Evolutionary conservation across 2,113 vertebrate genomes (phyloP).

Genomic region (Columba janthina): DNA sequence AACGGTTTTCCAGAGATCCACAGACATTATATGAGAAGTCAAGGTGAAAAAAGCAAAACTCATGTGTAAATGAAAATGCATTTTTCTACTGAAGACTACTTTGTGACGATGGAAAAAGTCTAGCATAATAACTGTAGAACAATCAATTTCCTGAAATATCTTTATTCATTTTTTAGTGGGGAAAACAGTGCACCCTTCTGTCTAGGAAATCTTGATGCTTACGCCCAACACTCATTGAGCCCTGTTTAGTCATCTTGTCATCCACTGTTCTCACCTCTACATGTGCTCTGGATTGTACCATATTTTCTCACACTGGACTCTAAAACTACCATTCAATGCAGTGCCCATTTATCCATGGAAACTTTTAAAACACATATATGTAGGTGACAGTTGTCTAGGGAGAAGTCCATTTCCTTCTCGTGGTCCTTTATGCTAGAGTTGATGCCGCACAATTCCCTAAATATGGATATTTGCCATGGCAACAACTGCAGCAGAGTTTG

Average conservation of each 20-base stretch:
- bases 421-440: not conserved
- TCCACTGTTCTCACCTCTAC: not conserved
- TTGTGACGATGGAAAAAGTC: not conserved
- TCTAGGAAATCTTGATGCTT: not conserved
- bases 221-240: not conserved
- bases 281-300: not conserved
- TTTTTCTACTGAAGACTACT: not conserved
- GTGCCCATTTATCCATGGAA: not conserved
- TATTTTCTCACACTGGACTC: not conserved
- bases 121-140: not conserved
- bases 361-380: not conserved
- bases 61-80: not conserved
- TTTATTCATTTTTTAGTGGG: not conserved
- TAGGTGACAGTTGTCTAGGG: not conserved
- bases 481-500: conserved; percentile 42
- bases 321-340: not conserved
- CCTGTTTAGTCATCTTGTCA: not conserved
- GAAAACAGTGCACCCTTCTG: not conserved
- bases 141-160: not conserved
- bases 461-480: conserved; percentile 51
- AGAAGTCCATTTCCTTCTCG: not conserved
- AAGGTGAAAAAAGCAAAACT: not conserved
- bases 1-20: not conserved
- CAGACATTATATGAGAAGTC: not conserved
- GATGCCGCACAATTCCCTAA: conserved; percentile 34